A percentile compares a stretch with the other conserved stretches of the same genome.
Conservation (phyloP, 2,113 vertebrate genomes). For the Anarhynchus alexandrinus region DNA sequence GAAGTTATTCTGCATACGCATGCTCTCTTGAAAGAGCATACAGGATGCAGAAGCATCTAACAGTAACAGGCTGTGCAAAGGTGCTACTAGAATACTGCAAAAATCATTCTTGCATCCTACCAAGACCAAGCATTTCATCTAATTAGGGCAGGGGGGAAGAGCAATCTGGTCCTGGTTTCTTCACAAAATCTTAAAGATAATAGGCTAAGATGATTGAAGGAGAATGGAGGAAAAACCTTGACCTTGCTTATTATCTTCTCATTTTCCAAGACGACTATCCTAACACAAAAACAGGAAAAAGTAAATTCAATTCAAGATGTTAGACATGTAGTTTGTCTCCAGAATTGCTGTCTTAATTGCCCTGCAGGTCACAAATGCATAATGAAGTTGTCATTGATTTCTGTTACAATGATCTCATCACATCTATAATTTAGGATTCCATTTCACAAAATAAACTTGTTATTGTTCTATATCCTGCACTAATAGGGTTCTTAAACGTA, state of each 20-base stretch:
- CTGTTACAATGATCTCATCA: slow-evolving; percentile 7
- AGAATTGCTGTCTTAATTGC: slow-evolving; percentile 5
- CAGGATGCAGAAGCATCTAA: not conserved
- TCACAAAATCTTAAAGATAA: not conserved
- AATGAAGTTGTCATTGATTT: slow-evolving; percentile 27
- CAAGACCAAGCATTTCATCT: not conserved
- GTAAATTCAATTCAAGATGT: not conserved
- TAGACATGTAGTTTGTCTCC: not conserved
- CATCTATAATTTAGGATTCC: not conserved
- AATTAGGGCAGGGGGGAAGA: not conserved
- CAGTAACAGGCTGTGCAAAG: not conserved
- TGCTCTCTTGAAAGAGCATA: not conserved
- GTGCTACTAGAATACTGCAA: not conserved
- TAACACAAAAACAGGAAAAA: not conserved
- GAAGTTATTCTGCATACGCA: not conserved
- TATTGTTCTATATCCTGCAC: not conserved
- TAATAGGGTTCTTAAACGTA: not conserved
- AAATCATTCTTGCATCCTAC: not conserved
- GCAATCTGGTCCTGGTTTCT: not conserved
- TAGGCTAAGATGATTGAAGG: not conserved
- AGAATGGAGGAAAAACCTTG: not conserved
- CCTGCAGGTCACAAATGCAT: not conserved
- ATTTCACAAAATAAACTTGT: slow-evolving; percentile 39
- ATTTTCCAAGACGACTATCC: not conserved
- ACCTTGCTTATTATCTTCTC: not conserved